Conservation (phyloP, 2,888 invertebrate species). For the Drosophila subquinaria region DNA sequence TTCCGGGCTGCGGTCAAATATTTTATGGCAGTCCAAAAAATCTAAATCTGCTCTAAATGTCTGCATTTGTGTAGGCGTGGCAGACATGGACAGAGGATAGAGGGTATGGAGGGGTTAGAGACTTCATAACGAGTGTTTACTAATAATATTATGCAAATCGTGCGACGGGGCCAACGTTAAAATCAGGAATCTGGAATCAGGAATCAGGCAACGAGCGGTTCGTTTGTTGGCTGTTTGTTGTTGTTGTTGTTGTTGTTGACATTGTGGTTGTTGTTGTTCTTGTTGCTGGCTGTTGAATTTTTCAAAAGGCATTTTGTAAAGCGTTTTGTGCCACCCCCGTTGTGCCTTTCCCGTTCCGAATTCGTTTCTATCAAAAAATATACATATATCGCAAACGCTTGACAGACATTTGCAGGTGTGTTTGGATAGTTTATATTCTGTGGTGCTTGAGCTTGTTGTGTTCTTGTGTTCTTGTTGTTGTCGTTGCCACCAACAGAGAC, state of each 20-base stretch:
- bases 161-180: conserved; percentile 52
- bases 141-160: conserved; percentile 82
- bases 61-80: conserved; percentile 58
- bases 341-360: neutral
- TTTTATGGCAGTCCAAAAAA: conserved; percentile 73
- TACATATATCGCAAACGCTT: conserved; percentile 41
- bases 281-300: conserved; percentile 67
- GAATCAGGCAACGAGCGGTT: conserved; percentile 23
- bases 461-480: conserved; percentile 28
- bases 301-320: conserved; percentile 76
- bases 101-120: conserved; percentile 34
- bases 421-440: conserved; percentile 51
- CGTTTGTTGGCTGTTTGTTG: conserved; percentile 42
- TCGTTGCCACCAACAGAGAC: conserved; percentile 58
- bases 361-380: conserved; percentile 11
- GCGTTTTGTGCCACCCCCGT: conserved; percentile 58
- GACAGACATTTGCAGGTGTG: conserved; percentile 73
- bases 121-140: conserved; percentile 82
- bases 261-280: conserved; percentile 37
- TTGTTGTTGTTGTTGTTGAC: neutral
- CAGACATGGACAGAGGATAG: conserved; percentile 2
- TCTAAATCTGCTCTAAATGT: conserved; percentile 75
- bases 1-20: conserved; percentile 75
- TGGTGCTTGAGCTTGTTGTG: conserved; percentile 34
- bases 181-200: conserved; percentile 37